phyloP scores from a whole-genome alignment of 2,113 vertebrate species.

The Cryptotis parvus region DNA sequence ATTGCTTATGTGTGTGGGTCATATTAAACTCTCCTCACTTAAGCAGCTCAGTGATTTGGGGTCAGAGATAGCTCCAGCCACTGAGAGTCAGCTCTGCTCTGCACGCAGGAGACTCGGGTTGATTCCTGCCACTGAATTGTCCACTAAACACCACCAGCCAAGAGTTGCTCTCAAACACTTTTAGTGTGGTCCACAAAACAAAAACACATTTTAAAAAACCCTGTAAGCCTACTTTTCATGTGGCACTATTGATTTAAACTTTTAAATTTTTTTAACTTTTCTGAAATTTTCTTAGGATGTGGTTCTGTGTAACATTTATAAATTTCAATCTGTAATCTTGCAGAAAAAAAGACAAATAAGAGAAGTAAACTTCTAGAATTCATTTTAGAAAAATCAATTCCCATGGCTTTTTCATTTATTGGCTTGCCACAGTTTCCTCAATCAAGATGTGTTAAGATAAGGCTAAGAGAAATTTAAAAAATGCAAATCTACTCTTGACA shows the following conservation, averaged over 20 bases:
- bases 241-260: slow-evolving; percentile 22
- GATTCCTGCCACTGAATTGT: too few species aligned
- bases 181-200: too few species aligned
- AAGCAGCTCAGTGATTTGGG: neutral
- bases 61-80: too few species aligned
- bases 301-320: too few species aligned
- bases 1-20: neutral
- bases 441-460: neutral
- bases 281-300: too few species aligned
- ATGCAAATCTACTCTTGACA: neutral
- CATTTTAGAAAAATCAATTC: neutral
- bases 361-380: neutral
- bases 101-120: too few species aligned
- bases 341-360: neutral
- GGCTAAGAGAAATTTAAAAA: slow-evolving; percentile 25
- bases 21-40: neutral
- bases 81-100: too few species aligned
- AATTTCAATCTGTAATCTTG: too few species aligned
- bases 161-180: too few species aligned
- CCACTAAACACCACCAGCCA: too few species aligned
- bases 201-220: neutral
- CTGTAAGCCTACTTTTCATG: neutral
- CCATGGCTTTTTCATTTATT: neutral
- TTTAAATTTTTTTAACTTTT: too few species aligned
- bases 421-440: neutral